Evolutionary conservation across 2,113 vertebrate genomes (phyloP).

Genomic region (Epinephelus cyanopodus): DNA sequence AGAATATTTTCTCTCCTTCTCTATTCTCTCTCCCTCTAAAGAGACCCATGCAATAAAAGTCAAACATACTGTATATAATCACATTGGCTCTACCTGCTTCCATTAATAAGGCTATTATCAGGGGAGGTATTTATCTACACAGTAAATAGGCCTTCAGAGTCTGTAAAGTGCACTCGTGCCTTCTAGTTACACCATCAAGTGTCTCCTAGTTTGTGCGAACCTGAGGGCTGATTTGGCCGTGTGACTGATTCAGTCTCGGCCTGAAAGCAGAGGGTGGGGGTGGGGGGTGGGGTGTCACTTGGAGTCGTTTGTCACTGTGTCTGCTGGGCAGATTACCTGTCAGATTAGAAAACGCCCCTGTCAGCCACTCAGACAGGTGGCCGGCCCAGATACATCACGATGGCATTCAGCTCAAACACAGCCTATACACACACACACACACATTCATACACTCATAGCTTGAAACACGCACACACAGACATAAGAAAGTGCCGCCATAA

Average conservation of each 20-base stretch:
- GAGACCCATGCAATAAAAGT: conserved; percentile 25
- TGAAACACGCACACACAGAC: not conserved
- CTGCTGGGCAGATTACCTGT: conserved; percentile 83
- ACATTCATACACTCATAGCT: not conserved
- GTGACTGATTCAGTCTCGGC: conserved; percentile 55
- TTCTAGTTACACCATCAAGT: conserved; percentile 24
- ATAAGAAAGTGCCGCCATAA: conserved; percentile 5
- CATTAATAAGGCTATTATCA: conserved; percentile 43
- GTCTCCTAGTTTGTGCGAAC: conserved; percentile 7
- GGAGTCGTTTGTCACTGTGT: conserved; percentile 79
- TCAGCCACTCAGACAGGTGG: conserved; percentile 75
- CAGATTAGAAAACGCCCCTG: conserved; percentile 83
- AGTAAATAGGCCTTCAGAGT: conserved; percentile 33
- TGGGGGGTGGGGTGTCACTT: conserved; percentile 50
- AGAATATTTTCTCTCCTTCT: conserved; percentile 16
- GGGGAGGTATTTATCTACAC: conserved; percentile 31
- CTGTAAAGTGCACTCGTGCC: not conserved
- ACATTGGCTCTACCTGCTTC: conserved; percentile 36
- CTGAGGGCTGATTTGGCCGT: conserved; percentile 40
- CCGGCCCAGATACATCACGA: conserved; percentile 71
- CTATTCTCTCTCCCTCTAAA: conserved; percentile 1
- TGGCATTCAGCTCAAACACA: conserved; percentile 45
- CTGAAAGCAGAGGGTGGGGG: conserved; percentile 31
- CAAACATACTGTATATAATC: conserved; percentile 28
- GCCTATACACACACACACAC: not conserved